Evolutionary conservation across 2,113 vertebrate genomes (phyloP).

Genomic region (Marcusenius ussheri): DNA sequence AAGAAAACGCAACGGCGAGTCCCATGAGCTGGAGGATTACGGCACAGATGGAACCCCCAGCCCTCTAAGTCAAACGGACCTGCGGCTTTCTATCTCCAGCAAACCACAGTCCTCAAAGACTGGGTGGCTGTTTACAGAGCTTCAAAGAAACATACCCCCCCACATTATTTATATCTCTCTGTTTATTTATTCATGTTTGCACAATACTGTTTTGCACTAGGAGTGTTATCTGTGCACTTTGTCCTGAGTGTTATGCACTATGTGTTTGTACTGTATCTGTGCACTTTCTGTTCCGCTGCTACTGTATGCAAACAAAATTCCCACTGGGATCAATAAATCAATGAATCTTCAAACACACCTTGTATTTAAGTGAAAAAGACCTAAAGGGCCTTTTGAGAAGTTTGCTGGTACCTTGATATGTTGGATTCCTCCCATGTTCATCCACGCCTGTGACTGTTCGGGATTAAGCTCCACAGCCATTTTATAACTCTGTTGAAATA

Average conservation of each 20-base stretch:
- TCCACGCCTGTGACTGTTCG: conserved; percentile 92
- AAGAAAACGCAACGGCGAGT: not conserved
- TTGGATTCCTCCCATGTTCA: conserved; percentile 98
- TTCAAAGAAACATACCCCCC: not conserved
- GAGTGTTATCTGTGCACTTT: not conserved
- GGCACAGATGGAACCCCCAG: not conserved
- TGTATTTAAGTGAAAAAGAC: not conserved
- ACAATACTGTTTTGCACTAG: not conserved
- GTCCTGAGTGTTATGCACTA: not conserved
- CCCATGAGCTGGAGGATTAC: not conserved
- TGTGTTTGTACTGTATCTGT: not conserved
- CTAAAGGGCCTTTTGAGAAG: not conserved
- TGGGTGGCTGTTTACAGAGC: not conserved
- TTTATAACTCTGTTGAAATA: conserved; percentile 74
- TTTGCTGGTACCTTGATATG: conserved; percentile 84
- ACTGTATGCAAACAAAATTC: not conserved
- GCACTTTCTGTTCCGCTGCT: not conserved
- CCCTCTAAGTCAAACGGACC: not conserved
- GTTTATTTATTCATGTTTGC: not conserved
- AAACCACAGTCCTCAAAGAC: not conserved
- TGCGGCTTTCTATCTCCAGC: not conserved
- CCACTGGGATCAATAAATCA: not conserved
- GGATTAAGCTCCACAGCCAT: conserved; percentile 81
- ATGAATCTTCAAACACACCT: not conserved
- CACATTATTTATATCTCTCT: not conserved